Evolutionary conservation across 2,888 invertebrate species (phyloP), one percentile per base, ranked within the genome.

Genomic region (Pheosia tremula): DNA sequence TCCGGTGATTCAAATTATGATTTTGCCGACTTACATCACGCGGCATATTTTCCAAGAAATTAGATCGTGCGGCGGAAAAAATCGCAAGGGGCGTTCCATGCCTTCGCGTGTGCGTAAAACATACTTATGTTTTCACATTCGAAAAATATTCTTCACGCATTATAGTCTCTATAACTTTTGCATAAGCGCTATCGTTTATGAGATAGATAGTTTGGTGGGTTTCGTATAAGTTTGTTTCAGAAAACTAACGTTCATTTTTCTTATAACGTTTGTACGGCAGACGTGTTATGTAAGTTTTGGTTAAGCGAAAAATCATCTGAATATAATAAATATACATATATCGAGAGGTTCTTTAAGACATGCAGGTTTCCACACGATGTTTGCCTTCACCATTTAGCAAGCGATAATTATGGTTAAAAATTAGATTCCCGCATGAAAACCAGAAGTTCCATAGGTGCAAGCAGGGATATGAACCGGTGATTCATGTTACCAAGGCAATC

Each of bases 11-110:
- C 86, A 87, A 88, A 85, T 85, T 81, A 81, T 80, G 77, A 85
- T 83, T 86, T 83, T 83, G 86, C 86, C 83, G 86, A 87, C 81
- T 84, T 83, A 83, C 82, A 86, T 87, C 89, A 90, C 91, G 88
- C 78, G 81, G 84, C 86, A 84, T 82, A 85, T 89, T 86, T 90
- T 90, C 90, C 86, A 71, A 86, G 89, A 88, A 90, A 86, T 86
- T 86, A 85, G 81, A 85, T 83, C 81, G 76, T 74, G 74, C 74
- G 68, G 68, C 67, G 56, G 56, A 56, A 75, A 74, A 80, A 82
- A 87, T 84, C 69, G 75, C 79, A 66, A 74, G 77, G 81, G 75
- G 74, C 76, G 77, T 79, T 77, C 69, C 74, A 80, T 70, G 67
- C 66, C 68, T 76, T 79, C 75, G 80, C 77, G 77, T 81, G 79